These are phyloP conservation scores for Gymnogyps californianus DNA, from an alignment of 2,113 vertebrate species.

Conservation along the genomic window DNA sequence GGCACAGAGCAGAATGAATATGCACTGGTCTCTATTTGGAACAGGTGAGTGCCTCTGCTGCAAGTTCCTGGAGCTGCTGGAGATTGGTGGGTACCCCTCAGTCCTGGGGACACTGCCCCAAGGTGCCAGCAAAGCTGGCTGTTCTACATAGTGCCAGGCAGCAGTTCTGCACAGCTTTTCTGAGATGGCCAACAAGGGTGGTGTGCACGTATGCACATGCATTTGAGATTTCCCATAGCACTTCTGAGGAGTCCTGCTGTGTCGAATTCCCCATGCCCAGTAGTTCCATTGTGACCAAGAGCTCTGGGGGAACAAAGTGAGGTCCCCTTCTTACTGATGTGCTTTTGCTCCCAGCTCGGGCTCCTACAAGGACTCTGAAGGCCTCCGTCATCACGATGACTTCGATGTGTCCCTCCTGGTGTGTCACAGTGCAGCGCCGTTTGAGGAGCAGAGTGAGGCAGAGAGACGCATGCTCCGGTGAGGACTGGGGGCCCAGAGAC, in stretches of 20 bases:
- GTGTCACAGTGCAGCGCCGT: slow-evolving; percentile 89
- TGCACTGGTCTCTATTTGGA: slow-evolving; percentile 92
- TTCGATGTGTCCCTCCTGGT: slow-evolving; percentile 96
- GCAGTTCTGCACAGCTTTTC: neutral
- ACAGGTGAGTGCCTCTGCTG: slow-evolving; percentile 78
- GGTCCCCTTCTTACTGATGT: neutral
- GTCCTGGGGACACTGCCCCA: neutral
- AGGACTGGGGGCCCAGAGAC: neutral
- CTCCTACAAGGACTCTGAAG: slow-evolving; percentile 93
- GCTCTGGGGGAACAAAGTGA: neutral
- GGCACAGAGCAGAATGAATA: slow-evolving; percentile 89
- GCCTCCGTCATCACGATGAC: slow-evolving; percentile 92
- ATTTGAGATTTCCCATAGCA: neutral
- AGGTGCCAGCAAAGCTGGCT: neutral
- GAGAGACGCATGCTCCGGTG: slow-evolving; percentile 91
- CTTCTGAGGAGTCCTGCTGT: neutral
- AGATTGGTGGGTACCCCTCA: neutral
- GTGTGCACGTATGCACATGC: rapidly evolving
- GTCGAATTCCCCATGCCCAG: neutral
- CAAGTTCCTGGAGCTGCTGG: neutral
- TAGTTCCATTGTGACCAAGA: neutral
- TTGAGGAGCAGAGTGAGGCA: slow-evolving; percentile 94
- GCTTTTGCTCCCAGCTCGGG: slow-evolving; percentile 80
- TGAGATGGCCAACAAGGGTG: neutral
- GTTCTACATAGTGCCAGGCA: neutral